phyloP scores from a whole-genome alignment of 2,797 vertebrate genomes.

The Margarornis squamiger region DNA sequence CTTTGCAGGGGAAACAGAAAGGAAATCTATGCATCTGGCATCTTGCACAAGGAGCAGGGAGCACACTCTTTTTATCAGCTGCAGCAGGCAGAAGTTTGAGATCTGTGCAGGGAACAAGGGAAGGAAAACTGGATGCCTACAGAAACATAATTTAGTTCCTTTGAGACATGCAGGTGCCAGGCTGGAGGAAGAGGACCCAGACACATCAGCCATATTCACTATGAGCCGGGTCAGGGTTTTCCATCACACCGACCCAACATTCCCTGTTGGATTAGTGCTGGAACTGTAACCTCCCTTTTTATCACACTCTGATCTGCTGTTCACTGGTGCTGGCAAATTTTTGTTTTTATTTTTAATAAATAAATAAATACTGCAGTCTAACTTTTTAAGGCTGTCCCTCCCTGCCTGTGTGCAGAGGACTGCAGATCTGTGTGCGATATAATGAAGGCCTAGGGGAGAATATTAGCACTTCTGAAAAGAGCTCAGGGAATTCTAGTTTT shows the following conservation, averaged over 20 bases:
- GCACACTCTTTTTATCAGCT: background rate
- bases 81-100: background rate
- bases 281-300: background rate
- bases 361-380: background rate
- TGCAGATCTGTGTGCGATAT: constrained; percentile 48
- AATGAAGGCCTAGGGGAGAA: constrained; percentile 70
- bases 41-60: background rate
- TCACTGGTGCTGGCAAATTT: background rate
- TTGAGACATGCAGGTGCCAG: background rate
- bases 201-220: background rate
- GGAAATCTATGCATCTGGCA: background rate
- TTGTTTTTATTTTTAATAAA: background rate
- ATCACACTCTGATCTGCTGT: background rate
- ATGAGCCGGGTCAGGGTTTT: background rate
- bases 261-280: background rate
- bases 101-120: background rate
- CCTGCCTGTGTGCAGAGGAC: constrained; percentile 37
- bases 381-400: constrained; percentile 40
- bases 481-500: constrained; percentile 67
- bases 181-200: background rate
- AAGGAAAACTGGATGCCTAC: background rate
- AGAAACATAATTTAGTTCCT: background rate
- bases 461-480: constrained; percentile 72
- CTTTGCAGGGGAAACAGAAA: background rate
- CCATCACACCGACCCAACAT: background rate